Evolutionary conservation across 2,113 vertebrate species (phyloP), one percentile per base, ranked within the genome.

Genomic region (Stictonetta naevosa): DNA sequence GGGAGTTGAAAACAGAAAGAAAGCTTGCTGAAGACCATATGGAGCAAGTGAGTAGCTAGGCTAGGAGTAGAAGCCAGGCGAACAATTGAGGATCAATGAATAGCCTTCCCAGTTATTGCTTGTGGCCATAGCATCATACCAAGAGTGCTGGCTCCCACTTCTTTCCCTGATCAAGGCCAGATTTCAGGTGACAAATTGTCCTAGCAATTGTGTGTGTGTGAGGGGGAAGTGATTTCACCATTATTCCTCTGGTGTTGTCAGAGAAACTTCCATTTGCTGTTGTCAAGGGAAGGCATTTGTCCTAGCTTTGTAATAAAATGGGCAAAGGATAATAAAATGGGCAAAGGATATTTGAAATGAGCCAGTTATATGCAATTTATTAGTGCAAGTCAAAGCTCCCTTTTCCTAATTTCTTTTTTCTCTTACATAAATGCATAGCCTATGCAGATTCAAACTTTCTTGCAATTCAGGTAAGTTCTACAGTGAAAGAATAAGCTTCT

Each of bases 401-500:
- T 91, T 71, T 92, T 83, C 22, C 64, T 68, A 73, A 36, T 94
- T 36, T 59, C 95, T 96, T 63, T 94, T 93, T 91, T 67, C 56
- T 95, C 81, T 29, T 29, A 76, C 50, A 68, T 56, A 88, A 97
- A 86, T 52, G 66, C 25, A 66, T 52, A 92, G 86, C 46, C 90
- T 69, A 93, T 81, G 77, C 92, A 96, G 97, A 97, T 97, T 95
- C 76, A 92, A 97, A 97, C 87, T 97, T 97, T 91, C 91, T 96
- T 97, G 90, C 95, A 97, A 97, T 96, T 97, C 91, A 97, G 88
- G 95, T 92, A 97, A 97, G 87, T 97, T 97, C 90, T 92, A 86
- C 93, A 97, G 56, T 87, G 91, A 93, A 96, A 94, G 85, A 97
- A 97, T 97, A 98, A 98, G 90, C 97, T 63, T 97, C 97, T 98